These are phyloP conservation scores for Agrotis ipsilon DNA, from an alignment of 2,888 invertebrate genomes.

Conservation along the genomic window DNA sequence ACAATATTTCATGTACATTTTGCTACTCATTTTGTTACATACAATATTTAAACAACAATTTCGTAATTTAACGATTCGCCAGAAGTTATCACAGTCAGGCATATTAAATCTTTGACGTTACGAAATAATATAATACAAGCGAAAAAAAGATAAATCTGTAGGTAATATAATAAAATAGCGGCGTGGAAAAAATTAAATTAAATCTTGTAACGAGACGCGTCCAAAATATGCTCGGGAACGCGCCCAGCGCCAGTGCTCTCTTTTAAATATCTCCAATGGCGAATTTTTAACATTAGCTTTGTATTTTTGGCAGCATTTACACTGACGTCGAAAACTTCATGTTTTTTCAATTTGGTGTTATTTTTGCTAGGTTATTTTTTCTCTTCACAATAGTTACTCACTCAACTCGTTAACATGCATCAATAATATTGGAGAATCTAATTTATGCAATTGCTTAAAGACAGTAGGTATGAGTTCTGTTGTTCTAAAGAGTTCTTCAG, in stretches of 20 bases:
- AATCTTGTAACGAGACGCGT: conserved; percentile 67
- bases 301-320: conserved; percentile 30
- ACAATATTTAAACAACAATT: conserved; percentile 43
- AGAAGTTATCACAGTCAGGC: conserved; percentile 34
- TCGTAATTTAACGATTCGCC: conserved; percentile 28
- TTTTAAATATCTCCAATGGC: conserved; percentile 63
- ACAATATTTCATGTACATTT: conserved; percentile 68
- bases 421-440: background rate
- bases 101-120: conserved; percentile 59
- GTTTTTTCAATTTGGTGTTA: background rate
- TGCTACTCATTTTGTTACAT: conserved; percentile 20
- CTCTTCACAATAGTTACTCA: background rate
- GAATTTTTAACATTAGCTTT: conserved; percentile 34
- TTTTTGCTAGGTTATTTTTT: background rate
- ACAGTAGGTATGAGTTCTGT: too few species aligned
- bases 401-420: background rate
- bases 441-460: background rate
- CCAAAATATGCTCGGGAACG: conserved; percentile 64
- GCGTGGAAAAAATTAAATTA: conserved; percentile 71
- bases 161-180: conserved; percentile 72
- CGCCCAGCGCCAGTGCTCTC: conserved; percentile 56
- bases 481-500: too few species aligned
- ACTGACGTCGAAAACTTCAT: background rate
- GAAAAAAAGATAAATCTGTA: conserved; percentile 69
- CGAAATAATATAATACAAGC: conserved; percentile 70